Evolutionary conservation across 1,140 invertebrate species (phyloP), one percentile per base, ranked within the genome.

Genomic region (Euura lappo): DNA sequence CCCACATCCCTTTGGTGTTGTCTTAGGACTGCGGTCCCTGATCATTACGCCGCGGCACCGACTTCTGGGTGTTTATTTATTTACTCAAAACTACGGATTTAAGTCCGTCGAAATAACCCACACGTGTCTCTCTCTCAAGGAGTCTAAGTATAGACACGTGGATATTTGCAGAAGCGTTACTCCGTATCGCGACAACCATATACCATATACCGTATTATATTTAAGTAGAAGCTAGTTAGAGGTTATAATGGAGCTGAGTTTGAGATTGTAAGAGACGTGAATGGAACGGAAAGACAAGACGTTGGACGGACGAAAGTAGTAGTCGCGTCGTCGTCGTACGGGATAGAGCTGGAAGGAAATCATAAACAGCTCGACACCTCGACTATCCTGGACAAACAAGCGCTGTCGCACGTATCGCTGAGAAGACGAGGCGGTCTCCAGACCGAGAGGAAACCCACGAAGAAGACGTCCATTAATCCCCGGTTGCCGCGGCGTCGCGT

Each of bases 281-380:
- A 60, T n/a, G 51, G 10, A 60, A 60, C 51, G 51, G 51, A 60
- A 5, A 60, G 51, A n/a, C 3, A 60, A 60, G 51, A n/a, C 10
- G 13, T 60, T 8, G 51, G 13, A 60, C 51, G 51, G 51, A 60
- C 51, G 51, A 60, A 60, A 60, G 51, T 60, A 80, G 79, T 78
- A 78, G 77, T 80, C 65, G 68, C 69, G 71, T 71, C 28, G 28
- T 28, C 28, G 28, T 28, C 28, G 71, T 76, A 69, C 74, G 72
- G 66, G 71, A 70, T 72, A 72, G 69, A 47, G 69, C 76, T 75
- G 76, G 76, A 75, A 84, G 85, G 84, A 87, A 87, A 86, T 82
- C 84, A 84, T 87, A 83, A 87, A 87, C 71, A 79, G 78, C 82
- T 87, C 86, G 84, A 81, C 86, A 83, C 84, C 81, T 85, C 81